A percentile compares a stretch with the other conserved stretches of the same genome.
Evolutionary conservation across 2,113 vertebrate genomes (phyloP).

Genomic region (Deroptyus accipitrinus): DNA sequence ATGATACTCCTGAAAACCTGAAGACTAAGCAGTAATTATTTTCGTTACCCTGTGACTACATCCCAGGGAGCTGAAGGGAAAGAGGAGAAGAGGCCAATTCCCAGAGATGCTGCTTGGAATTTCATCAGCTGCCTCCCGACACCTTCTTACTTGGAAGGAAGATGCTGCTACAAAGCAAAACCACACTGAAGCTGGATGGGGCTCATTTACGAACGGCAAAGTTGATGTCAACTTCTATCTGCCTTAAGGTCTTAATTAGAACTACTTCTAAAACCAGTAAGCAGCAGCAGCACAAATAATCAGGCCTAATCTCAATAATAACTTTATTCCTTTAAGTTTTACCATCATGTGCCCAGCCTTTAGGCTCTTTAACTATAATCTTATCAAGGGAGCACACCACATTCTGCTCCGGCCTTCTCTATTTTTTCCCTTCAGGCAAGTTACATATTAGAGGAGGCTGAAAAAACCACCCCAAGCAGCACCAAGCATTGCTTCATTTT

Average conservation of each 20-base stretch:
- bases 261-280: constrained; percentile 57
- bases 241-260: constrained; percentile 64
- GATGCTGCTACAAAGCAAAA: constrained; percentile 24
- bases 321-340: constrained; percentile 71
- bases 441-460: constrained; percentile 1
- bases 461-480: background rate
- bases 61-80: background rate
- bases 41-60: background rate
- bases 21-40: constrained; percentile 46
- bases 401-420: constrained; percentile 8
- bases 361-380: constrained; percentile 66
- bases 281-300: constrained; percentile 59
- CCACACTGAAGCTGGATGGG: constrained; percentile 8
- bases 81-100: background rate
- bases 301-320: constrained; percentile 61
- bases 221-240: constrained; percentile 63
- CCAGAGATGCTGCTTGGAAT: constrained; percentile 20
- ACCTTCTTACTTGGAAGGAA: background rate
- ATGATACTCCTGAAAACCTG: background rate
- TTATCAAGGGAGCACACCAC: constrained; percentile 71
- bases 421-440: constrained; percentile 51
- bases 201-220: constrained; percentile 58
- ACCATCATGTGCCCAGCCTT: constrained; percentile 66
- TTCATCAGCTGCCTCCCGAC: constrained; percentile 3
- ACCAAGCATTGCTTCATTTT: constrained; percentile 41